Conservation (phyloP, 2,888 invertebrate genomes). For the Caenorhabditis sp. region DNA sequence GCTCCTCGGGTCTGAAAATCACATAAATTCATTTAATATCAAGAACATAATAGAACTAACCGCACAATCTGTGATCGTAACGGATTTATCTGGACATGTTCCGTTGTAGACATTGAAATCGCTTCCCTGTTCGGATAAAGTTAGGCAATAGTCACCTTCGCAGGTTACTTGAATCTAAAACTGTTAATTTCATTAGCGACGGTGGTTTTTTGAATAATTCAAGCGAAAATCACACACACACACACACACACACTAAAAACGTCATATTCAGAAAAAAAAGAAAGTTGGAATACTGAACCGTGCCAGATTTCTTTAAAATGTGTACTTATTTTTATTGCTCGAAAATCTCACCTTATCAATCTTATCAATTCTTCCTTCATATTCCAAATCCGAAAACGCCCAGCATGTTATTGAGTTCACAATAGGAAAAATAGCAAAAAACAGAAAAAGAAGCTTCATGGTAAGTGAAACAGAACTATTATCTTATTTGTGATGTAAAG, state of each 20-base stretch:
- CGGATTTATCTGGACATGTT: slow-evolving; percentile 34
- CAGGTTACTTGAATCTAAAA: slow-evolving; percentile 22
- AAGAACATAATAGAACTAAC: slow-evolving; percentile 2
- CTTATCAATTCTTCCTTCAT: slow-evolving; percentile 20
- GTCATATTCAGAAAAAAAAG: too few relatives aligned
- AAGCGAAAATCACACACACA: too few relatives aligned
- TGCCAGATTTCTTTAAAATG: too few relatives aligned
- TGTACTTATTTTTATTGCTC: too few relatives aligned
- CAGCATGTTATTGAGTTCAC: slow-evolving; percentile 12
- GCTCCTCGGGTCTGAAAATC: slow-evolving; percentile 15
- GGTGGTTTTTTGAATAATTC: background rate
- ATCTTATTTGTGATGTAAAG: too few relatives aligned
- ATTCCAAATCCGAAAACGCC: slow-evolving; percentile 31
- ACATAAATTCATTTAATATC: background rate
- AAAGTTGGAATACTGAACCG: too few relatives aligned
- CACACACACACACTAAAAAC: too few relatives aligned
- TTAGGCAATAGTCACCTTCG: slow-evolving; percentile 41
- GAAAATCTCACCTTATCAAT: background rate
- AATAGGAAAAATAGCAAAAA: background rate
- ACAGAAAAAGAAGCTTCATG: background rate
- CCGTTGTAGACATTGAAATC: slow-evolving; percentile 46
- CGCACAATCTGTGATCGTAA: slow-evolving; percentile 29
- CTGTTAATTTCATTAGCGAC: background rate
- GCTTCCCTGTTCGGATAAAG: slow-evolving; percentile 39
- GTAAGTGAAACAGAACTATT: too few relatives aligned